Evolutionary conservation across 2,797 vertebrate species (phyloP), one percentile per base, ranked within the genome.

Genomic region (Falco concolor): DNA sequence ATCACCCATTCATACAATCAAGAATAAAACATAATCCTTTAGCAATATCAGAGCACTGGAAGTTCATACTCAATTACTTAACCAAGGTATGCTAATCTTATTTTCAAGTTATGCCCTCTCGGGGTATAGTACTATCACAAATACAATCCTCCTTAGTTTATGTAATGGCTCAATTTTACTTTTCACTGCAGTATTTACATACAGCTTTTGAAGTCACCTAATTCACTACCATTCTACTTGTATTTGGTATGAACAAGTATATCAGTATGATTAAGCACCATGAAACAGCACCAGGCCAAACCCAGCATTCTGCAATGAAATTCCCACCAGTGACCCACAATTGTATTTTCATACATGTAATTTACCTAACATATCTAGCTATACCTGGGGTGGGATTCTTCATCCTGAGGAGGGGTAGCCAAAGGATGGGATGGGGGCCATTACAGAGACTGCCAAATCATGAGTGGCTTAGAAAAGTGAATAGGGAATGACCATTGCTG

Each of bases 141-240:
- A 38, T 13, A 54, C 0, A 1, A 83, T 7, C 4, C 4, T 6
- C 15, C 36, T 50, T 38, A 5, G 0, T 49, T 47, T 11, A 45
- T 2, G 5, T 8, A 61, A 83, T 3, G 6, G 18, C 15, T 92
- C 13, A 3, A 69, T 47, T 76, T 69, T 57, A 60, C 12, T 54
- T 81, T 49, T 70, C 47, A 68, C 32, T 45, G 17, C 6, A 56
- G 6, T 25, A 78, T 50, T 84, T 68, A 64, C 14, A 45, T 6
- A 44, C 10, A 76, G 32, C 28, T 88, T 82, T 69, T 32, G 24
- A 54, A 91, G 19, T 8, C 10, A 22, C 3, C 30, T 47, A 65
- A 61, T 30, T 73, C 61, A 81, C 19, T 2, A 1, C 14, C 53
- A 7, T 16, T 60, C 36, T n/a, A 45, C 5, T n/a, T 40, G 10